Percentiles rank a stretch among this genome's conserved stretches.
Conservation (phyloP, 2,888 invertebrate species). For the Achlya flavicornis region DNA sequence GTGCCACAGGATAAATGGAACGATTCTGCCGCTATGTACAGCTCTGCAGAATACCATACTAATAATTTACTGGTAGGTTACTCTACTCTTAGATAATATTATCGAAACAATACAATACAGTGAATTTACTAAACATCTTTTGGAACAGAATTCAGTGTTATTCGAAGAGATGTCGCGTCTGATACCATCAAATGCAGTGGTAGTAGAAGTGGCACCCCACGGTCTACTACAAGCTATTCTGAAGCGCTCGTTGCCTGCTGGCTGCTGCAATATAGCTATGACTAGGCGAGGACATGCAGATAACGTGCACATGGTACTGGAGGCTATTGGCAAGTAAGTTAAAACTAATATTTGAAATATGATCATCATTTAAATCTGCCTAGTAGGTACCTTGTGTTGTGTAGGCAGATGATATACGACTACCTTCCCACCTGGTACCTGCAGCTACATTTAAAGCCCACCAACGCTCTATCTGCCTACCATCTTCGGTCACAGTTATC, state of each 20-base stretch:
- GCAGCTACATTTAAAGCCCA: too few species aligned
- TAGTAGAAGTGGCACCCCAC: constrained; percentile 94
- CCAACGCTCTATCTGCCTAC: too few species aligned
- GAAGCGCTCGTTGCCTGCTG: constrained; percentile 85
- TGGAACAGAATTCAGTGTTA: constrained; percentile 78
- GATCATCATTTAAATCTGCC: background rate
- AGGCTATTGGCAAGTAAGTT: constrained; percentile 76
- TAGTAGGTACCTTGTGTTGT: too few species aligned
- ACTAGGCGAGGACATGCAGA: constrained; percentile 87
- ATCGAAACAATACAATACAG: too few species aligned
- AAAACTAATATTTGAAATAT: background rate
- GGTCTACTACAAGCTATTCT: constrained; percentile 92
- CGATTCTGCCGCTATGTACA: constrained; percentile 67
- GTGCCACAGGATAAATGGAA: constrained; percentile 81
- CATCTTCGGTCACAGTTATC: too few species aligned
- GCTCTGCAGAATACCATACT: constrained; percentile 93
- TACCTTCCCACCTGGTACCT: too few species aligned
- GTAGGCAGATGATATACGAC: too few species aligned
- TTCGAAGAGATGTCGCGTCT: constrained; percentile 90
- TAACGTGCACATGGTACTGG: constrained; percentile 76
- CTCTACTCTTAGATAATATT: background rate
- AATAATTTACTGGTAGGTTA: constrained; percentile 88
- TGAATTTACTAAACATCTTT: too few species aligned
- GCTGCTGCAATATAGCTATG: constrained; percentile 86
- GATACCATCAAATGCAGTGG: constrained; percentile 89